A percentile compares a stretch with the other conserved stretches of the same genome.
phyloP scores from a whole-genome alignment of 2,888 invertebrate genomes.

The Rhyacophila evoluta region DNA sequence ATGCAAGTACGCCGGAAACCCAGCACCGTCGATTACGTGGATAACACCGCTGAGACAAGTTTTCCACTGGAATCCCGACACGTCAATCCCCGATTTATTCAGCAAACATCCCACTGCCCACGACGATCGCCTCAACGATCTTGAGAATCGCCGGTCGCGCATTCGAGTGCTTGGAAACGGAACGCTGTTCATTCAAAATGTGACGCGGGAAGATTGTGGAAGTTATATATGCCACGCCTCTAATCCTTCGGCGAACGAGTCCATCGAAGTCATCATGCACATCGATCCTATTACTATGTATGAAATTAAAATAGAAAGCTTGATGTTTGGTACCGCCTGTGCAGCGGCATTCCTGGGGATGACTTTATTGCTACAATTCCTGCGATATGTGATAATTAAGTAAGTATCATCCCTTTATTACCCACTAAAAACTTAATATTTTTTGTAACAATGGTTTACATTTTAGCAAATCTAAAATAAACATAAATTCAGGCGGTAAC shows the following conservation, averaged over 20 bases:
- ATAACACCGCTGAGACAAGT: constrained; percentile 81
- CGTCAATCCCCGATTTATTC: constrained; percentile 74
- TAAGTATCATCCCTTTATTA: no score
- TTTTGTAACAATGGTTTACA: not conserved
- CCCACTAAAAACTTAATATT: constrained; percentile 31
- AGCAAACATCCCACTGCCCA: constrained; percentile 76
- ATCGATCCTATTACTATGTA: constrained; percentile 89
- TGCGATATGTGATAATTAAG: constrained; percentile 79
- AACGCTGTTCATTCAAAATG: constrained; percentile 78
- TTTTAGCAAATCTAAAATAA: no score
- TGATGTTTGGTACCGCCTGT: constrained; percentile 83
- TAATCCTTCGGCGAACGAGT: constrained; percentile 85
- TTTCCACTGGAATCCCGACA: constrained; percentile 84
- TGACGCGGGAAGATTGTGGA: constrained; percentile 85
- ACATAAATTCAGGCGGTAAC: no score
- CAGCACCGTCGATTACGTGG: constrained; percentile 87
- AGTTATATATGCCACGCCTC: constrained; percentile 87
- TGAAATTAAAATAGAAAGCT: constrained; percentile 85
- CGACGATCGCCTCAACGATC: constrained; percentile 66
- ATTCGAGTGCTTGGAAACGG: constrained; percentile 82
- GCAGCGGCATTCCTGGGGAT: constrained; percentile 84
- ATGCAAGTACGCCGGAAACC: constrained; percentile 83
- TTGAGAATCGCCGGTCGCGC: constrained; percentile 69
- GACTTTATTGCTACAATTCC: constrained; percentile 83
- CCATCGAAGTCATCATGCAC: constrained; percentile 80